Percentiles rank a stretch among this genome's conserved stretches.
Conservation (phyloP, 2,113 vertebrate genomes). For the Vulpes lagopus region DNA sequence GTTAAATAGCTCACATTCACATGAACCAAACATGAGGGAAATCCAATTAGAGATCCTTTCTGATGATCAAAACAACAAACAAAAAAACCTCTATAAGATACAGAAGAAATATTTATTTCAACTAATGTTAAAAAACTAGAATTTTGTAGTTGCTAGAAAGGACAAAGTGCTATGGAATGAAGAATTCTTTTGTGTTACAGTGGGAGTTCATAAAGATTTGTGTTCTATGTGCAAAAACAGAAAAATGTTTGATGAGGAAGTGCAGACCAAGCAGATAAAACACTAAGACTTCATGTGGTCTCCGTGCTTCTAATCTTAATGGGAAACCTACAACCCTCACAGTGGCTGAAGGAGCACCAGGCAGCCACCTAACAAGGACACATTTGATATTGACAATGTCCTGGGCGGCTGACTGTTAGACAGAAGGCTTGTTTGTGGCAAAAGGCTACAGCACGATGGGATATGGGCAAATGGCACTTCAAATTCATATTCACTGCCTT, state of each 20-base stretch:
- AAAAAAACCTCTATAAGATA: constrained; percentile 18
- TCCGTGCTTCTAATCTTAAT: constrained; percentile 35
- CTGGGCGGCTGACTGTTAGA: background rate
- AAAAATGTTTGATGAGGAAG: constrained; percentile 48
- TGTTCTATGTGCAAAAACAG: constrained; percentile 9
- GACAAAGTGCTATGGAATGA: background rate
- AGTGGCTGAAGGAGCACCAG: constrained; percentile 46
- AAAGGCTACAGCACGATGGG: background rate
- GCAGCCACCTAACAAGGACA: constrained; percentile 50
- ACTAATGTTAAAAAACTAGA: constrained; percentile 23
- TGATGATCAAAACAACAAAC: constrained; percentile 3
- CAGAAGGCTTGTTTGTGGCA: constrained; percentile 42
- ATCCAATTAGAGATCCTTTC: constrained; percentile 51
- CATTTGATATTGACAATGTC: constrained; percentile 46
- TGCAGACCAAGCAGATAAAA: constrained; percentile 37
- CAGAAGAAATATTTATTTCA: constrained; percentile 29
- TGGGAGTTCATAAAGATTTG: constrained; percentile 55
- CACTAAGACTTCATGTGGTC: background rate
- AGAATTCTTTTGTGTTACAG: constrained; percentile 17
- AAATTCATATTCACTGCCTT: background rate
- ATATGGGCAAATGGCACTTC: background rate
- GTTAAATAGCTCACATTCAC: constrained; percentile 6
- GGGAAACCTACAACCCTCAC: constrained; percentile 28
- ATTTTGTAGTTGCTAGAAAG: constrained; percentile 53
- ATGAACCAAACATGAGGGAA: constrained; percentile 34